These are phyloP conservation scores for Coelogynopora nodosa DNA, from an alignment of 2,888 invertebrate species.

Conservation along the genomic window DNA sequence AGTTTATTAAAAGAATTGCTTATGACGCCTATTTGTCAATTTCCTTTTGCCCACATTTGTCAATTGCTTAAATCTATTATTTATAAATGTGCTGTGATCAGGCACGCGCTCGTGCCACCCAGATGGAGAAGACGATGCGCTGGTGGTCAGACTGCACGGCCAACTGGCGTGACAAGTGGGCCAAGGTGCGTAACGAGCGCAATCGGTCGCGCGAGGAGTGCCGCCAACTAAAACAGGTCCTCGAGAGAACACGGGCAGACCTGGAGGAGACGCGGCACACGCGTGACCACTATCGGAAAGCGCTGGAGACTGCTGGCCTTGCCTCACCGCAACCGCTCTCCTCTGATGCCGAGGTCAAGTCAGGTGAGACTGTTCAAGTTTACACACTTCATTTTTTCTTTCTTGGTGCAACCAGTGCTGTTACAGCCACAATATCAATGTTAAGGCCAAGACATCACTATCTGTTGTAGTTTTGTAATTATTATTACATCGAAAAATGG, in stretches of 20 bases:
- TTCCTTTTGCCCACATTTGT: background rate
- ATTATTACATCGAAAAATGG: no score
- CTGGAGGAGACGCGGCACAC: background rate
- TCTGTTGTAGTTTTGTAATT: no score
- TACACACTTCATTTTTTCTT: no score
- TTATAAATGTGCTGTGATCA: conserved; percentile 67
- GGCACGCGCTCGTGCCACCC: conserved; percentile 83
- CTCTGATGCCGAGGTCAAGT: background rate
- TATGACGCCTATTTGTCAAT: background rate
- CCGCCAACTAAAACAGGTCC: conserved; percentile 74
- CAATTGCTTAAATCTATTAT: no score
- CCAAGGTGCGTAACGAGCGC: conserved; percentile 79
- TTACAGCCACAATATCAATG: no score
- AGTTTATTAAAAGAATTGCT: no score
- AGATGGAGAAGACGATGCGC: conserved; percentile 98
- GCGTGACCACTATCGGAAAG: background rate
- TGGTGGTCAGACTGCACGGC: conserved; percentile 99
- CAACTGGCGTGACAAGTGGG: conserved; percentile 93
- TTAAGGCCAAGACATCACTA: no score
- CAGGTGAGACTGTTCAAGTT: background rate
- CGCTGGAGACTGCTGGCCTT: background rate
- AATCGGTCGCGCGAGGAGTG: conserved; percentile 87
- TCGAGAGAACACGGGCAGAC: conserved; percentile 65
- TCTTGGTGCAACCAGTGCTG: no score
- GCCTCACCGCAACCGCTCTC: background rate